These are phyloP conservation scores for Embidobia sp. DNA, from an alignment of 2,888 invertebrate species.

Conservation along the genomic window DNA sequence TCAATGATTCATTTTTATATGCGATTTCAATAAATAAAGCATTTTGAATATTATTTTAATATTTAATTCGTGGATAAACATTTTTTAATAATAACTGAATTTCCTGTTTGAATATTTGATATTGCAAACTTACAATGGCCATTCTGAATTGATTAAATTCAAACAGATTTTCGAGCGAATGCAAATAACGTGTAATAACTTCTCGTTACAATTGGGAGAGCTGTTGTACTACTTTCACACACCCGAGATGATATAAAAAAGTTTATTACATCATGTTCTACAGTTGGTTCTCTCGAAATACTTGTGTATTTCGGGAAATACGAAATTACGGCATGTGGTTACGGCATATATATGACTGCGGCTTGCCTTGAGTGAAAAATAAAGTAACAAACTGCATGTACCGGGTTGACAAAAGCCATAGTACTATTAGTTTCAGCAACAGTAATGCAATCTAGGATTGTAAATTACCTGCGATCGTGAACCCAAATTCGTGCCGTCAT, in stretches of 20 bases:
- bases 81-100: too few species aligned
- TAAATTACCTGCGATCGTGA: conserved; percentile 31
- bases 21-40: too few species aligned
- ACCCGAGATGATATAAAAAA: conserved; percentile 33
- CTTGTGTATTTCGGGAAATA: conserved; percentile 19
- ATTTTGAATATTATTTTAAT: too few species aligned
- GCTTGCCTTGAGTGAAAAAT: conserved; percentile 31
- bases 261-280: conserved; percentile 25
- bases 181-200: conserved; percentile 8
- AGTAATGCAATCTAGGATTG: conserved; percentile 5
- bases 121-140: too few species aligned
- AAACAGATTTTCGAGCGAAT: too few species aligned
- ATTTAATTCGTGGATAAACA: too few species aligned
- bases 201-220: conserved; percentile 12
- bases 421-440: conserved; percentile 20
- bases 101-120: too few species aligned
- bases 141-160: too few species aligned
- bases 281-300: conserved; percentile 16
- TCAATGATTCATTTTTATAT: too few species aligned
- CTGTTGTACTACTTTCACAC: not conserved
- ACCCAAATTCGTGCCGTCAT: conserved; percentile 12
- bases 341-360: conserved; percentile 20
- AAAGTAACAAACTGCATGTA: conserved; percentile 14
- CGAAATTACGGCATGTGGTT: conserved; percentile 28
- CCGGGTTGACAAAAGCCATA: conserved; percentile 24